Base-by-base conservation (phyloP, 2,113 vertebrate species). In the Leptodactylus fuscus region DNA sequence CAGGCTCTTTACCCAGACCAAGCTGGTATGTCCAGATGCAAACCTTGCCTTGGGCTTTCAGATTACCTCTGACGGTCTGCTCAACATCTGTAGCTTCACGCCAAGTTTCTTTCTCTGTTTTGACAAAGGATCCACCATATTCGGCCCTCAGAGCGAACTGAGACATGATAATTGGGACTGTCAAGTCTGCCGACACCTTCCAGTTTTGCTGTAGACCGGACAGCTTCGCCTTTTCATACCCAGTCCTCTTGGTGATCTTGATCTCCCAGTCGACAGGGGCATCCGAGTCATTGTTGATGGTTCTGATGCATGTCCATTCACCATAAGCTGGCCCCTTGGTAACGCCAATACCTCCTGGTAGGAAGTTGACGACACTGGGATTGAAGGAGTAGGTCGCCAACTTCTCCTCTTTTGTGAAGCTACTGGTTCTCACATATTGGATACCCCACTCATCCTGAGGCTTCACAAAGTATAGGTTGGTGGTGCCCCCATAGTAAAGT, bases 51-150 rank as follows among this genome's bases (percentile, higher is more conserved):
- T 46, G 3, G 0, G 87, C 67, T 46, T 81, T 12, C 44, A 87
- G 12, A 20, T 24, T 81, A 6, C 75, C n/a, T 10, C 6, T 65
- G 16, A 85, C 13, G 8, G n/a, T 29, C 24, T 87, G 78, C 51
- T 85, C 83, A 16, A 29, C 36, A 11, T 87, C 78, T 0, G 82
- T 81, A 18, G 55, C 71, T 12, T 87, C 55, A 8, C 4, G 69
- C 87, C 87, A 87, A 15, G n/a, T 82, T 32, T 87, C 78, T 18
- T 41, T 11, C 11, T 87, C 78, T 2, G 87, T 87, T 34, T 58
- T 77, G 46, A 77, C 49, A 38, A 20, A 15, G 1, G 0, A 51
- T 55, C 87, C 87, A 2, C 87, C 87, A 38, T 81, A 85, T 55
- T 84, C 49, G 12, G 44, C 4, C 0, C 27, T 44, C 5, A 87